Evolutionary conservation across 2,113 vertebrate genomes (phyloP).

Genomic region (Sinocyclocheilus grahami): DNA sequence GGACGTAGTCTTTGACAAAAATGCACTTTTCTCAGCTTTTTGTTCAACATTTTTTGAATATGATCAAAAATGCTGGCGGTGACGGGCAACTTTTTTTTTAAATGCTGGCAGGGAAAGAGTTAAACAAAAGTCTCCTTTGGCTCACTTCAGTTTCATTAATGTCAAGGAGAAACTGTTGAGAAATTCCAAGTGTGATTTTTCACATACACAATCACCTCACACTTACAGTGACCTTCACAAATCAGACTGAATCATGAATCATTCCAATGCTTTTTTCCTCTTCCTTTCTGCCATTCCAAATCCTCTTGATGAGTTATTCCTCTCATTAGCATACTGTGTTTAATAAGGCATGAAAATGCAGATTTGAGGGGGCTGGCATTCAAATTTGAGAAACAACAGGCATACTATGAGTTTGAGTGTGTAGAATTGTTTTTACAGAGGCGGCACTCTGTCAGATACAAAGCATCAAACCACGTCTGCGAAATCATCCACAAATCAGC

Average conservation of each 20-base stretch:
- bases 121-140: background rate
- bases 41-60: too few relatives aligned
- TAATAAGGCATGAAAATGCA: conserved; percentile 51
- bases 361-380: conserved; percentile 12
- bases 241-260: conserved; percentile 40
- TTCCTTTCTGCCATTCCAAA: background rate
- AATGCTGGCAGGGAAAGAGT: too few relatives aligned
- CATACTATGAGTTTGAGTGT: background rate
- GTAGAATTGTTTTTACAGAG: conserved; percentile 4
- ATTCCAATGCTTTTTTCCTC: background rate
- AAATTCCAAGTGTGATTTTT: background rate
- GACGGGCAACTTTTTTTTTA: too few relatives aligned
- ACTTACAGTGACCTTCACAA: conserved; percentile 13
- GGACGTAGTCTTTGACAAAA: too few relatives aligned
- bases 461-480: background rate
- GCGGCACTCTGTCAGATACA: background rate
- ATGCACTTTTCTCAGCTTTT: too few relatives aligned
- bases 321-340: conserved; percentile 40
- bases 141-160: background rate
- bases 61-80: too few relatives aligned
- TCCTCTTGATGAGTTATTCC: conserved; percentile 33
- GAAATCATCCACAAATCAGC: conserved; percentile 1
- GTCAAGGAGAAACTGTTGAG: background rate
- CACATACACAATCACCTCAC: background rate
- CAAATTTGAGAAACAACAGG: background rate